phyloP scores from a whole-genome alignment of 2,797 vertebrate genomes.

The Myotis daubentonii region DNA sequence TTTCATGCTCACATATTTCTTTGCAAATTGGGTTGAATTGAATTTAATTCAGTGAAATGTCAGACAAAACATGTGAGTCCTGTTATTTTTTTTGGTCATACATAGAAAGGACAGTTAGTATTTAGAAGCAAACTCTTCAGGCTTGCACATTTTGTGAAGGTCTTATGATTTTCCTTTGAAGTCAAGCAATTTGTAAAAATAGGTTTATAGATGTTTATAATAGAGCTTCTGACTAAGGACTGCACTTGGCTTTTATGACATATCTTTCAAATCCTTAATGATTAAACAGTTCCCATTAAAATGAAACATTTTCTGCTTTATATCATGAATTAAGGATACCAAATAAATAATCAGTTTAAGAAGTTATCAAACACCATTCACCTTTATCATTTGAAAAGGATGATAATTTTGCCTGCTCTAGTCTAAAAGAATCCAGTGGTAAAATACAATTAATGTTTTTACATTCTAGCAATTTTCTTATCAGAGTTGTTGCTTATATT shows the following conservation, averaged over 20 bases:
- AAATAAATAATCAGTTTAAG: neutral
- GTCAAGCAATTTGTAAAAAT: neutral
- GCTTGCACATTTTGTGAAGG: neutral
- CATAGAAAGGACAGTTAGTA: neutral
- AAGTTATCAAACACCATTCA: neutral
- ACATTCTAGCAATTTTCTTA: neutral
- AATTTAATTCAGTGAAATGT: neutral
- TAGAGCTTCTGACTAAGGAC: neutral
- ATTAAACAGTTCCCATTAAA: neutral
- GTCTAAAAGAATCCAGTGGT: neutral
- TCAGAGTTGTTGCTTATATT: neutral
- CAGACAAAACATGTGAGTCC: constrained; percentile 26
- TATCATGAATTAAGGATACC: neutral
- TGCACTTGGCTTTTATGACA: neutral
- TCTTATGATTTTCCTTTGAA: constrained; percentile 25
- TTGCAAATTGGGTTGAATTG: constrained; percentile 30
- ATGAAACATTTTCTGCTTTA: neutral
- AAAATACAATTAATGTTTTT: neutral
- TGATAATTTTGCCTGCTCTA: neutral
- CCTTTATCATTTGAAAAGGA: neutral
- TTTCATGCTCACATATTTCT: neutral
- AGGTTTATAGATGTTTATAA: neutral
- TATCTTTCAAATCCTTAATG: neutral
- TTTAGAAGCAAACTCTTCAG: neutral
- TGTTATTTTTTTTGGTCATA: neutral